Conservation (phyloP, 2,797 vertebrate species). For the Varecia variegata region DNA sequence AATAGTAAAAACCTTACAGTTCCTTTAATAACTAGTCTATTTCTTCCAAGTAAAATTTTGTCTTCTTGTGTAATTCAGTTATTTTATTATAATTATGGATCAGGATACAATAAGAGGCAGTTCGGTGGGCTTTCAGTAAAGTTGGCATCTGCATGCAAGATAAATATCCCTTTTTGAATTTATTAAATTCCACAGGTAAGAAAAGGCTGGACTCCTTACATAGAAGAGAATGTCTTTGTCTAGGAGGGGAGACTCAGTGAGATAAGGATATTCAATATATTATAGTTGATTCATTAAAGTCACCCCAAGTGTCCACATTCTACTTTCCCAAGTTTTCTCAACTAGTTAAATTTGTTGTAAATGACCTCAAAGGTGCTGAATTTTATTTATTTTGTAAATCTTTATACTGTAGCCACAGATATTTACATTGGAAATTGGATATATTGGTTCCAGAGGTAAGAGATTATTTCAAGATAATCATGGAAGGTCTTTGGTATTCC, state of each 20-base stretch:
- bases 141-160: accelerated
- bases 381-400: neutral
- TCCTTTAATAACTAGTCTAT: neutral
- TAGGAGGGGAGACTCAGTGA: neutral
- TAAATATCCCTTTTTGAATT: neutral
- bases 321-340: neutral
- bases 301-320: neutral
- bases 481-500: neutral
- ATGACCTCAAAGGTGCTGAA: accelerated
- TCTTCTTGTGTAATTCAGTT: neutral
- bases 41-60: neutral
- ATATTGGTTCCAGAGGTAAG: neutral
- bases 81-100: neutral
- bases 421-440: neutral
- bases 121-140: neutral
- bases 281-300: neutral
- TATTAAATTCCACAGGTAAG: neutral
- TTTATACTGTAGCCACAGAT: neutral
- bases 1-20: neutral
- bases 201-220: neutral
- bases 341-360: neutral
- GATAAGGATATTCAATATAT: neutral
- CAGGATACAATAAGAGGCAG: neutral
- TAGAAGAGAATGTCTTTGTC: neutral
- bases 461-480: neutral